These are phyloP conservation scores for Cryptotis parvus DNA, from an alignment of 2,113 vertebrate species.

Conservation along the genomic window DNA sequence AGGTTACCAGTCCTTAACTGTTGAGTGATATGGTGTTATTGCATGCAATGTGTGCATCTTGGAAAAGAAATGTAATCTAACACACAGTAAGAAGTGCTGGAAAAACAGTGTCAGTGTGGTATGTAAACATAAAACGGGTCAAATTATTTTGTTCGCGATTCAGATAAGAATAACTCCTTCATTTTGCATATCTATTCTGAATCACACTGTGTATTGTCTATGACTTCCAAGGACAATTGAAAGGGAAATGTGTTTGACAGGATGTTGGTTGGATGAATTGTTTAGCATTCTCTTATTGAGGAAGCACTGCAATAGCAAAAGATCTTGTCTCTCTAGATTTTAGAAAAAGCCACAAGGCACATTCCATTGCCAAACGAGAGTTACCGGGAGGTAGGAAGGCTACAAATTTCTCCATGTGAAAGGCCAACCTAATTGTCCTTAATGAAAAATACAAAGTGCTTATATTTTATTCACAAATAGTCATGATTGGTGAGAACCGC, in stretches of 20 bases:
- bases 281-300: neutral
- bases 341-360: slow-evolving; percentile 21
- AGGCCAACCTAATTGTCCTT: neutral
- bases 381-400: neutral
- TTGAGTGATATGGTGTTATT: slow-evolving; percentile 12
- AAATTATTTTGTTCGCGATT: slow-evolving; percentile 41
- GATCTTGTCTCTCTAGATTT: slow-evolving; percentile 27
- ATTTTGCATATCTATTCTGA: slow-evolving; percentile 30
- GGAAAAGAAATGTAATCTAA: slow-evolving; percentile 24
- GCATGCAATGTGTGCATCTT: neutral
- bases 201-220: neutral
- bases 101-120: slow-evolving; percentile 59
- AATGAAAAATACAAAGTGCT: neutral
- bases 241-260: neutral
- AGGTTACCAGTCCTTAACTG: neutral
- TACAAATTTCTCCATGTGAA: neutral
- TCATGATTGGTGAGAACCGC: neutral
- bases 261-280: neutral
- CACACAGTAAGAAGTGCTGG: slow-evolving; percentile 29
- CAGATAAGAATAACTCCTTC: slow-evolving; percentile 39
- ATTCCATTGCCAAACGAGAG: neutral
- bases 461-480: neutral
- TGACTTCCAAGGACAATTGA: neutral
- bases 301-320: slow-evolving; percentile 5
- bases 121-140: slow-evolving; percentile 62